A percentile compares a stretch with the other conserved stretches of the same genome.
phyloP scores from a whole-genome alignment of 1,140 invertebrate genomes.

The Tetranychus cinnabarinus region DNA sequence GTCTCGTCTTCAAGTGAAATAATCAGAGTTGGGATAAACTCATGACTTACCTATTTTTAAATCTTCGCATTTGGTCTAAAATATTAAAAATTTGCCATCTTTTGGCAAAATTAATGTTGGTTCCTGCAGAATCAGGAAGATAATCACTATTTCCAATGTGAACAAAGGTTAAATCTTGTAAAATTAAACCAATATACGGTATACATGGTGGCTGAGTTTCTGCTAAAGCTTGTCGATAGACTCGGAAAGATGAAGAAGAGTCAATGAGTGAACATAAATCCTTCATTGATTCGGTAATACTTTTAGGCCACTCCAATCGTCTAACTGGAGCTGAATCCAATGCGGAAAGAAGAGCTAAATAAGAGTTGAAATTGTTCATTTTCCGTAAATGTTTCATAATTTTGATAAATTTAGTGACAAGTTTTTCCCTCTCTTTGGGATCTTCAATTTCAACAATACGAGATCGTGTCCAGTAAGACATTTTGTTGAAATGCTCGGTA shows the following conservation, averaged over 20 bases:
- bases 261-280: conserved; percentile 89
- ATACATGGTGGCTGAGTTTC: conserved; percentile 91
- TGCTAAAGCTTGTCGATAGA: conserved; percentile 72
- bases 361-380: conserved; percentile 96
- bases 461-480: conserved; percentile 88
- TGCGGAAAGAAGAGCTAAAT: conserved; percentile 81
- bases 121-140: conserved; percentile 42
- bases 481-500: conserved; percentile 98
- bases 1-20: too few species aligned
- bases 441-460: conserved; percentile 52
- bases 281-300: conserved; percentile 54
- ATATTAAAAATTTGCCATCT: conserved; percentile 95
- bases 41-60: conserved; percentile 60
- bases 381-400: conserved; percentile 93
- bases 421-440: conserved; percentile 79
- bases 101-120: conserved; percentile 78
- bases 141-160: conserved; percentile 86
- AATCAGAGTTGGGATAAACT: too few species aligned
- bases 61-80: conserved; percentile 87
- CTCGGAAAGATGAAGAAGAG: conserved; percentile 78
- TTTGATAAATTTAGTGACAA: conserved; percentile 89
- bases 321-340: conserved; percentile 86
- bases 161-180: conserved; percentile 96
- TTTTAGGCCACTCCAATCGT: conserved; percentile 73
- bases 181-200: conserved; percentile 87